A percentile compares a stretch with the other conserved stretches of the same genome.
Evolutionary conservation across 2,113 vertebrate species (phyloP).

Genomic region (Ornithorhynchus anatinus): DNA sequence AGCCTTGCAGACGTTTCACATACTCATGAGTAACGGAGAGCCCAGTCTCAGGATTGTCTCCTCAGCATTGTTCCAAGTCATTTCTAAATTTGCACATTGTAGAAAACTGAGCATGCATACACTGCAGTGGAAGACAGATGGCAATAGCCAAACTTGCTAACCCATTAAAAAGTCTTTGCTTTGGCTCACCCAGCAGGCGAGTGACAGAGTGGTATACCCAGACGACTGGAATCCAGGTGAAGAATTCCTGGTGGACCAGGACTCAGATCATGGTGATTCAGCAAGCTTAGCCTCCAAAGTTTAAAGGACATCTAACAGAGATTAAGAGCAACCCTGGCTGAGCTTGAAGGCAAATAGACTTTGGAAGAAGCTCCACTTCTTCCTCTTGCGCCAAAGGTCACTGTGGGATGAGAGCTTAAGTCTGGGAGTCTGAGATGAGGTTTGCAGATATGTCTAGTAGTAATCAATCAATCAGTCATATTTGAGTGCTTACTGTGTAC

Average conservation of each 20-base stretch:
- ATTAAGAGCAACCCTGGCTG: background rate
- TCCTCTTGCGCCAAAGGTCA: background rate
- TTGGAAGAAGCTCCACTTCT: background rate
- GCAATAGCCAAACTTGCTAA: slow-evolving; percentile 53
- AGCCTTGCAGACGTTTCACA: background rate
- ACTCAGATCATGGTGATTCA: slow-evolving; percentile 20
- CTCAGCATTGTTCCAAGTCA: slow-evolving; percentile 43
- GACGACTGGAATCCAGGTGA: slow-evolving; percentile 51
- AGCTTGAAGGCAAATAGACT: background rate
- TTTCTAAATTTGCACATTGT: slow-evolving; percentile 47
- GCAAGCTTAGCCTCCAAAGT: background rate
- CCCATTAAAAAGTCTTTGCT: slow-evolving; percentile 55
- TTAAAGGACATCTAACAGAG: background rate
- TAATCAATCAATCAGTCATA: too few species aligned
- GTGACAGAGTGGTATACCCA: slow-evolving; percentile 39
- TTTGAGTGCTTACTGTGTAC: too few species aligned
- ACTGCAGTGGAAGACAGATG: slow-evolving; percentile 47
- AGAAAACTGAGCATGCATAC: slow-evolving; percentile 16
- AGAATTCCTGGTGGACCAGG: background rate
- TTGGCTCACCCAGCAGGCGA: slow-evolving; percentile 53
- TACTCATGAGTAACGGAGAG: background rate
- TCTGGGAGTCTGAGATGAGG: background rate
- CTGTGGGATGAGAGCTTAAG: background rate
- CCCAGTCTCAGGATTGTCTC: slow-evolving; percentile 6
- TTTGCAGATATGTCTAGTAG: too few species aligned